Conservation (phyloP, 2,113 vertebrate species). For the Clupea harengus region DNA sequence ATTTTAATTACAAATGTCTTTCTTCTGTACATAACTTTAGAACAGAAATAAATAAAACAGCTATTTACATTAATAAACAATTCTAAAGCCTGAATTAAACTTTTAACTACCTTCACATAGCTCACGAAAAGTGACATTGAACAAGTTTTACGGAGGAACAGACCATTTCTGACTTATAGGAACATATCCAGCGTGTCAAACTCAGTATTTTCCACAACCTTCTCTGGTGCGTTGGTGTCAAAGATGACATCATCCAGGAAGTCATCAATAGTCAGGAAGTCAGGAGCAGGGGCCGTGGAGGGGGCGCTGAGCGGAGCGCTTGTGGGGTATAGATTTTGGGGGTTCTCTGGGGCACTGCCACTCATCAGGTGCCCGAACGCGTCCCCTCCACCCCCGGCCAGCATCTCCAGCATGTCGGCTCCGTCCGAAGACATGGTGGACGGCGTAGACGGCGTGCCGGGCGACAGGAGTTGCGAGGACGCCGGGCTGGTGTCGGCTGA, state of each 20-base stretch:
- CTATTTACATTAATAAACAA: no score
- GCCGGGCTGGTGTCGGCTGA: conserved; percentile 54
- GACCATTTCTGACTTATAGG: conserved; percentile 62
- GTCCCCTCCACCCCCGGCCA: conserved; percentile 45
- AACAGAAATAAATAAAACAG: no score
- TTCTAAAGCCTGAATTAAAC: no score
- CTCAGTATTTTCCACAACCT: conserved; percentile 68
- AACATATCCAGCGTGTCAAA: conserved; percentile 81
- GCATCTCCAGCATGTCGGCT: conserved; percentile 76
- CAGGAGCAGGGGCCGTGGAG: conserved; percentile 29
- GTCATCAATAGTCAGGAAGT: conserved; percentile 62
- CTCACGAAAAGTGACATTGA: no score
- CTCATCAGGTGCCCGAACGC: background rate
- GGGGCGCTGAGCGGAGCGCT: conserved; percentile 11
- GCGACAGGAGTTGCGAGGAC: conserved; percentile 80
- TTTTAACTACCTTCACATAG: no score
- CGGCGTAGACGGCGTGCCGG: conserved; percentile 60
- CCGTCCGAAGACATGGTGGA: conserved; percentile 72
- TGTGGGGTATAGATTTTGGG: conserved; percentile 48
- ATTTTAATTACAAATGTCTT: no score
- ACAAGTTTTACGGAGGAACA: no score
- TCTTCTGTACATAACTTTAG: no score
- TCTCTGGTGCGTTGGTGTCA: conserved; percentile 62
- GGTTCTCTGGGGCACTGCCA: conserved; percentile 43
- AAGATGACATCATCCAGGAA: conserved; percentile 82